phyloP scores from a whole-genome alignment of 2,113 vertebrate species.

The Catharus minimus region DNA sequence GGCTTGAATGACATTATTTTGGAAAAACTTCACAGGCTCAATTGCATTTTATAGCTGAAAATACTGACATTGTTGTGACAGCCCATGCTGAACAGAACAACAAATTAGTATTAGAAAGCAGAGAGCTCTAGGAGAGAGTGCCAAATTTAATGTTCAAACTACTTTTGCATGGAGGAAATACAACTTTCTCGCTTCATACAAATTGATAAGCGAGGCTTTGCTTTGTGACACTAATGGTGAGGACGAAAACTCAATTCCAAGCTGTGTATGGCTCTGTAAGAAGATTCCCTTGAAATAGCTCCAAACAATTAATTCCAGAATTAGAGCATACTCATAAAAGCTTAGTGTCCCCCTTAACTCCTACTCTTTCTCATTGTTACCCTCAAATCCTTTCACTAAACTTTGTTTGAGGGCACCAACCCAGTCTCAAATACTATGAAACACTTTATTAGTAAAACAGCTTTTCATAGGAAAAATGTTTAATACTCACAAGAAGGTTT shows the following conservation, averaged over 20 bases:
- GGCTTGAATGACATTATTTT: conserved; percentile 16
- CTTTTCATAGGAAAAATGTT: background rate
- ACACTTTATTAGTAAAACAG: background rate
- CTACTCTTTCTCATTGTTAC: background rate
- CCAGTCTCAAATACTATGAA: background rate
- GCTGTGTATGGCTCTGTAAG: background rate
- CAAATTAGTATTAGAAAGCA: conserved; percentile 22
- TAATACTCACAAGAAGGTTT: background rate
- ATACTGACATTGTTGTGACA: conserved; percentile 37
- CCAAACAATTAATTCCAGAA: background rate
- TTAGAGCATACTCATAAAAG: background rate
- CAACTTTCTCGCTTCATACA: background rate
- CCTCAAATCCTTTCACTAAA: background rate
- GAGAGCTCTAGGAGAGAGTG: background rate
- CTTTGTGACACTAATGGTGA: background rate
- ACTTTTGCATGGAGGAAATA: background rate
- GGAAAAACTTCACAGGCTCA: conserved; percentile 7
- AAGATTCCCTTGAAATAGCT: background rate
- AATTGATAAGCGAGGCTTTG: rapidly evolving
- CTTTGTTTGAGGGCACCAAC: background rate
- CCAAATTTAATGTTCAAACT: background rate
- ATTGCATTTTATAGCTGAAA: conserved; percentile 2
- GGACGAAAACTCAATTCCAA: background rate
- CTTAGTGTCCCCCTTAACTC: background rate
- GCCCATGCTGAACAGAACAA: conserved; percentile 5